phyloP scores from a whole-genome alignment of 2,797 vertebrate species.

The Enteromius thamalakanensis region DNA sequence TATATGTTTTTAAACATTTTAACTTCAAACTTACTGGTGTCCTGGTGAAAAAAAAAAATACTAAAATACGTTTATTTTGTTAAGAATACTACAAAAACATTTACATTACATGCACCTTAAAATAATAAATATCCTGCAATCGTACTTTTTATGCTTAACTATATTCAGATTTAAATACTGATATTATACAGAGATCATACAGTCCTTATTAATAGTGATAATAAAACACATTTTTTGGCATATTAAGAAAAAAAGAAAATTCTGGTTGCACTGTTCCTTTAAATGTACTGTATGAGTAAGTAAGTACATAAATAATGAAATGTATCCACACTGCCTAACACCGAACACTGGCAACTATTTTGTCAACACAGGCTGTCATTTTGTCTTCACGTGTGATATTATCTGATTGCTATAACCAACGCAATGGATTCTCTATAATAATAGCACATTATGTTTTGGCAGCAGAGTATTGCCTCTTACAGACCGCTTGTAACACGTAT shows the following conservation, averaged over 20 bases:
- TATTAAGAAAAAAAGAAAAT: neutral
- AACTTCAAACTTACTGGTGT: neutral
- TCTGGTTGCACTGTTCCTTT: neutral
- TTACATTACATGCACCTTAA: neutral
- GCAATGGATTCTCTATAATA: slow-evolving; percentile 14
- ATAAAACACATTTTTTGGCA: neutral
- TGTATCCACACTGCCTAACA: neutral
- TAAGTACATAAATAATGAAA: neutral
- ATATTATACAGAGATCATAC: no score
- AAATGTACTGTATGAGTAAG: neutral
- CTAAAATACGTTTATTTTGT: neutral
- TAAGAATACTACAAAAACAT: neutral
- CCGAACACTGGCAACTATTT: slow-evolving; percentile 5
- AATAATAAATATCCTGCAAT: no score
- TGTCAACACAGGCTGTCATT: slow-evolving; percentile 12
- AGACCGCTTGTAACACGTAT: slow-evolving; percentile 22
- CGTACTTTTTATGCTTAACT: no score
- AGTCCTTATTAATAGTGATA: neutral
- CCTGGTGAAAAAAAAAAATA: no score
- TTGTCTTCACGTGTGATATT: slow-evolving; percentile 6
- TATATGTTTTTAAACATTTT: neutral
- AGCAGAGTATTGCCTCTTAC: slow-evolving; percentile 43
- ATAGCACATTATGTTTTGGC: slow-evolving; percentile 44
- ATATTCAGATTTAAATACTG: neutral
- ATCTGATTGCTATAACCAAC: slow-evolving; percentile 4